Percentiles rank a stretch among this genome's conserved stretches.
Evolutionary conservation across 1,140 invertebrate species (phyloP).

Genomic region (Papilio polyxenes): DNA sequence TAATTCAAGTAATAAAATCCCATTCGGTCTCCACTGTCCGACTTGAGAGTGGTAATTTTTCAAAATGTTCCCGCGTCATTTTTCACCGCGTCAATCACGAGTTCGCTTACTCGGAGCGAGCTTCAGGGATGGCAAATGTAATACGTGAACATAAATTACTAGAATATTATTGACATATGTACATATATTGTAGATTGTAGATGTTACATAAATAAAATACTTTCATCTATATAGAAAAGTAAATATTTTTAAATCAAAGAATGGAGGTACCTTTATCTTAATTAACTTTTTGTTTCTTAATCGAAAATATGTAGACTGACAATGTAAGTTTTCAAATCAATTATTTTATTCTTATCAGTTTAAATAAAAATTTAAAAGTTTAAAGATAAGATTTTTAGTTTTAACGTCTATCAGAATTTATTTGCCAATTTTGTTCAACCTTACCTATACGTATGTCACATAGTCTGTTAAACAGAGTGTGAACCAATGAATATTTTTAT

Average conservation of each 20-base stretch:
- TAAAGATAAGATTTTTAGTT: no score
- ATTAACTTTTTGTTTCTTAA: no score
- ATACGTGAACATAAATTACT: not conserved
- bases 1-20: conserved; percentile 75
- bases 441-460: conserved; percentile 52
- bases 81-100: conserved; percentile 77
- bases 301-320: no score
- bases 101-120: conserved; percentile 54
- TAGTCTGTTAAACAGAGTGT: conserved; percentile 75
- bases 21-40: conserved; percentile 60
- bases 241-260: not conserved
- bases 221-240: not conserved
- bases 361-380: no score
- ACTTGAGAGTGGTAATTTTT: conserved; percentile 66
- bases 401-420: no score
- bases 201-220: not conserved
- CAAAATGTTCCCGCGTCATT: conserved; percentile 77
- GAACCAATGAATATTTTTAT: conserved; percentile 79
- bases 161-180: no score
- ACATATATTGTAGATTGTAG: no score
- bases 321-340: no score
- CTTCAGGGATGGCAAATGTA: conserved; percentile 54
- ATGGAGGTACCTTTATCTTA: no score
- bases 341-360: no score
- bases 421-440: not conserved